Evolutionary conservation across 1,140 invertebrate species (phyloP), one percentile per base, ranked within the genome.

Genomic region (Cotesia chilonis): DNA sequence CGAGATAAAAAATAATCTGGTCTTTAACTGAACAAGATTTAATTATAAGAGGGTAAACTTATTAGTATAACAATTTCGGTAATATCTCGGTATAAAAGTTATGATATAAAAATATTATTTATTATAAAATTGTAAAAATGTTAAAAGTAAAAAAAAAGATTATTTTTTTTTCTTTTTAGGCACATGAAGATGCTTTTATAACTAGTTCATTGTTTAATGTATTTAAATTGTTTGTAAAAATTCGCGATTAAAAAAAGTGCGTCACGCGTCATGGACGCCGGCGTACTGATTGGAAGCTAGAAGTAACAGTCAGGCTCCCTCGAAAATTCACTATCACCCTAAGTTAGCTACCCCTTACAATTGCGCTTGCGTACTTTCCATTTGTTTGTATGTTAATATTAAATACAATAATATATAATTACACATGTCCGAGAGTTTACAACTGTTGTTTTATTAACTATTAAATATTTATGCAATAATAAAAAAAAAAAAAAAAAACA

Each of bases 191-290:
- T 28, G 47, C 47, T 51, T 55, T 55, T n/a, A 55, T n/a, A 6
- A 17, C 54, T 10, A 55, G 17, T 28, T 4, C 3, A 38, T 68
- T 14, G 17, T 54, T 52, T 68, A 4, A 35, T 57, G 4, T 68
- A 9, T 6, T 20, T 68, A 38, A 37, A 28, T 9, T 4, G 12
- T 12, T 12, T 63, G 54, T 57, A 12, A 4, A 57, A 20, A 20
- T 54, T 51, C 12, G 52, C 51, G 28, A 28, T 51, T 12, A 54
- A 28, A 14, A 52, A 71, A 75, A 68, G 74, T 79, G 75, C 75
- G 76, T 77, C 76, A 75, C 75, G 77, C 79, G 73, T 78, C 77
- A 77, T 77, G 81, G 77, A 81, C 79, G 79, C 79, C 81, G 82
- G 80, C 78, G 80, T 79, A 83, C 82, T 83, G 81, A 80, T 75